These are phyloP conservation scores for Vipera latastei DNA, from an alignment of 2,797 vertebrate genomes.

Conservation along the genomic window DNA sequence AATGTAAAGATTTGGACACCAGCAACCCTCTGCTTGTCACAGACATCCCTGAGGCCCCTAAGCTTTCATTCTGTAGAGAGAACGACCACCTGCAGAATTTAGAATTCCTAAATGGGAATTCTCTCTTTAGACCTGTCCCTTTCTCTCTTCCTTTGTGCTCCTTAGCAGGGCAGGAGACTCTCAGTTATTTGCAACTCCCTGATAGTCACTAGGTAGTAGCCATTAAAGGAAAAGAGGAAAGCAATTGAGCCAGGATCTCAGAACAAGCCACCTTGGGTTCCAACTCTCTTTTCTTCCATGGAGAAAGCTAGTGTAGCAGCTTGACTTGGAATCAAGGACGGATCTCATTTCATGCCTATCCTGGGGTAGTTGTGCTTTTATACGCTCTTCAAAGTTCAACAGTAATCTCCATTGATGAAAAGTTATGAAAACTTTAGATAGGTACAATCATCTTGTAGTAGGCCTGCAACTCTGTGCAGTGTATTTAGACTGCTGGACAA, in stretches of 20 bases:
- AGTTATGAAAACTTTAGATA: not conserved
- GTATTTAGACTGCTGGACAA: not conserved
- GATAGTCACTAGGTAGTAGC: not conserved
- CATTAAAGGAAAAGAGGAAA: slow-evolving; percentile 1
- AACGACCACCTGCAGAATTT: not conserved
- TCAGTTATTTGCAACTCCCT: not conserved
- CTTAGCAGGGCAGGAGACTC: not conserved
- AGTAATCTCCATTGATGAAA: not conserved
- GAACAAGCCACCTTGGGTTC: not conserved
- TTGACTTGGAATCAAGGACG: not conserved
- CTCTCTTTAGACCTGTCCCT: not conserved
- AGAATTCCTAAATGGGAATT: not conserved
- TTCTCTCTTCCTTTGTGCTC: not conserved
- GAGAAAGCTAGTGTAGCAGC: not conserved
- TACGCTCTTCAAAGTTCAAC: not conserved
- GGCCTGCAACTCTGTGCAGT: not conserved
- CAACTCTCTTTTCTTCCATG: not conserved
- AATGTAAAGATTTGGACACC: too few relatives aligned
- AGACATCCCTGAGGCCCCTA: not conserved
- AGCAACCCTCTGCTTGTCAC: not conserved
- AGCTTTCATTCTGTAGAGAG: not conserved
- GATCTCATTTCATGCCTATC: too few relatives aligned
- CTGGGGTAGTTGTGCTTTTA: not conserved
- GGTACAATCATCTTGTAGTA: not conserved
- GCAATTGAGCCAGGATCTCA: not conserved